Evolutionary conservation across 2,888 invertebrate genomes (phyloP).

Genomic region (Crioceris asparagi): DNA sequence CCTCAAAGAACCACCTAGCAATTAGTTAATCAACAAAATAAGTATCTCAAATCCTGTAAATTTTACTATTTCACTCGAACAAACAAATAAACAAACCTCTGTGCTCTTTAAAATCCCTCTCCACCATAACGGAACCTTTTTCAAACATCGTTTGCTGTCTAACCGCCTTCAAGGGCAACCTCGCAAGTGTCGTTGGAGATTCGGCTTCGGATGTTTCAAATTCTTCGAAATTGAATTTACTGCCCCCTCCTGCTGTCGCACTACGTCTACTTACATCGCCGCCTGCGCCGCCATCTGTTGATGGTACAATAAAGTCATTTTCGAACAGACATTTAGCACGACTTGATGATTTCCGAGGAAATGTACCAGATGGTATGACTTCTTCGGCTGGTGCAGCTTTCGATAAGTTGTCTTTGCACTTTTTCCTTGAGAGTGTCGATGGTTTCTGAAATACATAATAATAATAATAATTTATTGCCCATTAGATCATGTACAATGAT

Average conservation of each 20-base stretch:
- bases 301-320: neutral
- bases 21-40: neutral
- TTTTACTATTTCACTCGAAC: no score
- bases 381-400: conserved; percentile 26
- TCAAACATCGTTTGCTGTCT: conserved; percentile 23
- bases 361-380: conserved; percentile 23
- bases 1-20: neutral
- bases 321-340: neutral
- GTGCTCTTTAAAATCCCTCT: conserved; percentile 16
- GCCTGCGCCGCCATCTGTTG: no score
- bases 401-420: conserved; percentile 27
- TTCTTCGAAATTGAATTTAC: conserved; percentile 18
- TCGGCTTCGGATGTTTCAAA: conserved; percentile 32
- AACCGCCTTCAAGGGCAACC: conserved; percentile 14
- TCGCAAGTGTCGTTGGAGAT: conserved; percentile 23
- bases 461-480: no score
- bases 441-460: conserved; percentile 23
- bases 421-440: conserved; percentile 26
- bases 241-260: no score
- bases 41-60: neutral
- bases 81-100: conserved; percentile 7
- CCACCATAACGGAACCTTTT: conserved; percentile 12
- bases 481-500: no score
- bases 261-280: no score
- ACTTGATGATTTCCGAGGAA: conserved; percentile 32